phyloP scores from a whole-genome alignment of 2,888 invertebrate species.

The Spisula solida region DNA sequence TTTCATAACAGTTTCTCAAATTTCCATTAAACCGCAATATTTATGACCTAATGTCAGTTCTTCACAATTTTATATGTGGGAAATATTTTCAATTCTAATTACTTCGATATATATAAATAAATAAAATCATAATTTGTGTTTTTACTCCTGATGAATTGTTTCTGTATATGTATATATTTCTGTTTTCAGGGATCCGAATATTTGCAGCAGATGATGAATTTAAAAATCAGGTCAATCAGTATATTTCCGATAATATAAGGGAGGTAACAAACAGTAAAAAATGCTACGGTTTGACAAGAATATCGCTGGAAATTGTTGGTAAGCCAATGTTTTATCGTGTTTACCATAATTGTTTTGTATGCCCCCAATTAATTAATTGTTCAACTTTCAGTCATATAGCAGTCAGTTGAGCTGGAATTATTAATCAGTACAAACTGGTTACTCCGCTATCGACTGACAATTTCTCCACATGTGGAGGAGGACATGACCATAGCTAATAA shows the following conservation, averaged over 20 bases:
- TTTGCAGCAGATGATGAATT: conserved; percentile 90
- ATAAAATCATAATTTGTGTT: not conserved
- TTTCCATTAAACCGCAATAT: too few relatives aligned
- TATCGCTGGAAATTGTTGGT: conserved; percentile 93
- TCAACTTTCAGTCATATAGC: not conserved
- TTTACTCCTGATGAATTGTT: not conserved
- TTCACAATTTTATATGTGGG: not conserved
- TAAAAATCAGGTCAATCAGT: conserved; percentile 91
- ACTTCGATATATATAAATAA: not conserved
- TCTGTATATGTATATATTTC: conserved; percentile 1
- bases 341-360: too few relatives aligned
- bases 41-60: not conserved
- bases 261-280: conserved; percentile 91
- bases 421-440: too few relatives aligned
- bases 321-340: too few relatives aligned
- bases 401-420: not conserved
- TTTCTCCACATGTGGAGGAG: too few relatives aligned
- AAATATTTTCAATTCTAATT: not conserved
- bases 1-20: too few relatives aligned
- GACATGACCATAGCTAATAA: too few relatives aligned
- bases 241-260: conserved; percentile 91
- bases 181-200: conserved; percentile 88
- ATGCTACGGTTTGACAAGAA: conserved; percentile 91
- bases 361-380: not conserved
- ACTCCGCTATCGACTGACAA: too few relatives aligned